Base-by-base conservation (phyloP, 2,888 invertebrate species). In the Gnatocerus cornutus region DNA sequence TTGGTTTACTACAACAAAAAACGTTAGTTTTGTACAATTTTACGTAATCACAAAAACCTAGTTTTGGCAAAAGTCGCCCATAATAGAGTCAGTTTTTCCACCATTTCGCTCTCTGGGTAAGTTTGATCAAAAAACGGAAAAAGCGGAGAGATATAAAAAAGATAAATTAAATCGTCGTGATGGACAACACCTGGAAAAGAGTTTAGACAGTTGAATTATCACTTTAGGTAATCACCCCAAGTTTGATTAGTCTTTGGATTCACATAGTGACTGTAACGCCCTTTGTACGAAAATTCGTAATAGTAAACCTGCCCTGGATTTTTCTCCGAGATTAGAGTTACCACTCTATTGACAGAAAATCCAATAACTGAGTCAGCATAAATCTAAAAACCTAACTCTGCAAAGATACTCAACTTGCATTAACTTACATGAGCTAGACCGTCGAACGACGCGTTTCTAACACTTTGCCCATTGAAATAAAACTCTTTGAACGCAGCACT, bases 351-450 rank as follows among this genome's bases (percentile, higher is more conserved):
- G 1, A 87, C 87, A 0, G 87, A 84, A 74, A 89, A 91, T 0
- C 88, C 89, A 10, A 88, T 87, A 7, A 90, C 74, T 0, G 88
- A 83, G 79, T 92, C 92, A 0, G 88, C 87, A 76, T 88, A 92
- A 0, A 91, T 76, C 82, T 88, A 74, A 69, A 84, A 75, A 37
- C 13, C 1, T 81, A 6, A 33, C 7, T 8, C 56, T 4, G 33
- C 46, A 50, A 21, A 30, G 63, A 43, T 16, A 62, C 55, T 39
- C 1, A 4, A n/a, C n/a, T n/a, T n/a, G 45, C 27, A 12, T 9
- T 4, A 30, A 37, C 72, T 65, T 79, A 87, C 86, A 68, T 85
- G 80, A 0, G 86, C 87, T 0, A 90, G 76, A 1, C 81, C 83
- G 0, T 83, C 75, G 0, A 85, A 76, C 1, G 82, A 82, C 1